A percentile compares a stretch with the other conserved stretches of the same genome.
phyloP scores from a whole-genome alignment of 2,113 vertebrate genomes.

The Otus sunia region DNA sequence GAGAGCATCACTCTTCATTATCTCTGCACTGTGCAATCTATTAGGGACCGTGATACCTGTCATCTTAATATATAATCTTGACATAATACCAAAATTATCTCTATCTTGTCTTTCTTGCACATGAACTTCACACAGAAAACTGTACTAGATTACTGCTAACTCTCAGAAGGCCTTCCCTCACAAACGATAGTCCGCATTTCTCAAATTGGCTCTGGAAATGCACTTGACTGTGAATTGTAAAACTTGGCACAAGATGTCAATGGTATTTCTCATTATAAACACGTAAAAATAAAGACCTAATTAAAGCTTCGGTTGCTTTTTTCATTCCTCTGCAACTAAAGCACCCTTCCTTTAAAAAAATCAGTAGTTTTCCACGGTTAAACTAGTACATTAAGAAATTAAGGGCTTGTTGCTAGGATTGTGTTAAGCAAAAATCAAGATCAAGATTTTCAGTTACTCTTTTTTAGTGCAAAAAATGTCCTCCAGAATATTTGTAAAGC shows the following conservation, averaged over 20 bases:
- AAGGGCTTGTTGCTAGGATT: not conserved
- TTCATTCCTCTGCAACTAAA: not conserved
- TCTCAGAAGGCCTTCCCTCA: not conserved
- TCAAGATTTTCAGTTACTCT: not conserved
- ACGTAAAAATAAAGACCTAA: not conserved
- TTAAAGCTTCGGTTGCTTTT: not conserved
- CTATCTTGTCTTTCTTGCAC: not conserved
- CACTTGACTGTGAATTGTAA: not conserved
- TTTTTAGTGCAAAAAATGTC: not conserved
- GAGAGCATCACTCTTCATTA: slow-evolving; percentile 45
- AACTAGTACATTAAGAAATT: not conserved
- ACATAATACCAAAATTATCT: slow-evolving; percentile 35
- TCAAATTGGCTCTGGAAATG: not conserved
- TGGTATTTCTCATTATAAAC: not conserved
- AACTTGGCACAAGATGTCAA: not conserved
- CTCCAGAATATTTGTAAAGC: not conserved
- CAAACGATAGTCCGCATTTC: not conserved
- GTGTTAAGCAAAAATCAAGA: not conserved
- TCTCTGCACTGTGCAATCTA: not conserved
- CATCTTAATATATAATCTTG: slow-evolving; percentile 10
- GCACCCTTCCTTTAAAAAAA: not conserved
- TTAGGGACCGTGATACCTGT: not conserved
- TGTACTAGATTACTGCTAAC: not conserved
- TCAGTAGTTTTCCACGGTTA: not conserved
- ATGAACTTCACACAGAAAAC: not conserved